Evolutionary conservation across 2,113 vertebrate species (phyloP).

Genomic region (Lepisosteus oculatus): DNA sequence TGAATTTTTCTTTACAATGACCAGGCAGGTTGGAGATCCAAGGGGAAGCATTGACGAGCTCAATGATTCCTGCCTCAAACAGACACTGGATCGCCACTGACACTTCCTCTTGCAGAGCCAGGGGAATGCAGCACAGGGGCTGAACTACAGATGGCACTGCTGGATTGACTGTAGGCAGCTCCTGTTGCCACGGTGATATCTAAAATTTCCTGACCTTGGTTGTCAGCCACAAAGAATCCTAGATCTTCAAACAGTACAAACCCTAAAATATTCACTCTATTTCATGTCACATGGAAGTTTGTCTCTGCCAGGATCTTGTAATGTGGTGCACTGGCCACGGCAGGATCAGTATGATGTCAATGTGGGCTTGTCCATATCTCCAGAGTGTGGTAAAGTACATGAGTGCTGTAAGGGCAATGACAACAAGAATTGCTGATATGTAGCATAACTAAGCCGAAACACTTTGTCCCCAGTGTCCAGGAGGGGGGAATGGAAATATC

Average conservation of each 20-base stretch:
- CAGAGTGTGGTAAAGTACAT: not conserved
- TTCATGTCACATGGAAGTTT: conserved; percentile 22
- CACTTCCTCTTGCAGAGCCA: conserved; percentile 7
- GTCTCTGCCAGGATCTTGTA: too few relatives aligned
- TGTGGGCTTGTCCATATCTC: not conserved
- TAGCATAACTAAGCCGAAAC: not conserved
- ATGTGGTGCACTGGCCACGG: too few relatives aligned
- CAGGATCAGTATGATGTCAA: not conserved
- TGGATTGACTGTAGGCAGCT: conserved; percentile 5
- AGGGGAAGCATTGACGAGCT: conserved; percentile 4
- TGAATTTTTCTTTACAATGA: conserved; percentile 2
- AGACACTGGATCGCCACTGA: not conserved
- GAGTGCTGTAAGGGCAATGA: not conserved
- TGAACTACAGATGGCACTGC: conserved; percentile 11
- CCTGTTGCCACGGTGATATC: conserved; percentile 6
- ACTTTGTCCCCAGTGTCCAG: conserved; percentile 9
- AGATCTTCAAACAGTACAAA: not conserved
- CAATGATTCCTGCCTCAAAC: conserved; percentile 8
- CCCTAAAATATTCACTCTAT: not conserved
- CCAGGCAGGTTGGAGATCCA: conserved; percentile 8
- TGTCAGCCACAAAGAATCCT: not conserved
- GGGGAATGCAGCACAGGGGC: not conserved
- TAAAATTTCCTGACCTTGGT: not conserved
- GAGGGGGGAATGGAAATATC: not conserved
- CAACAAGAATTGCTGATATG: not conserved